Base-by-base conservation (phyloP, 1,140 invertebrate genomes). In the Sycobia sp. region DNA sequence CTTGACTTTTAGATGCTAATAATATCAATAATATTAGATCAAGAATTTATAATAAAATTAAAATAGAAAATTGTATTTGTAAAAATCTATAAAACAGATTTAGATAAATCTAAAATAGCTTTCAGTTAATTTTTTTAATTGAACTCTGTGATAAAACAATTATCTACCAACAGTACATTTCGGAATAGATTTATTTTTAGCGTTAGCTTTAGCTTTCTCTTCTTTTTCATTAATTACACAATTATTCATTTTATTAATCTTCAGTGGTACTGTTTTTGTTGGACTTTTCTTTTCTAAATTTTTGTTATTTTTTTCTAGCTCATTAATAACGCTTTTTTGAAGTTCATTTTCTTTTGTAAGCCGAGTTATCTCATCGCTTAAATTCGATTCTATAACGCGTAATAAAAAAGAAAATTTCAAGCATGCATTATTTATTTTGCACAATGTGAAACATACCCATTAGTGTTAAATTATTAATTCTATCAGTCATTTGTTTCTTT, bases 401-500 rank as follows among this genome's bases (percentile, higher is more conserved):
- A 41, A 39, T 29, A 20, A 16, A 2, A 61, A 57, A 27, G 29
- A 27, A 39, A n/a, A 36, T 25, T 53, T 56, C 14, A 53, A 13
- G 20, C 39, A 61, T 54, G 13, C 38, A 65, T 11, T 14, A 66
- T 59, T n/a, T 43, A 64, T 38, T 2, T 58, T 51, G n/a, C n/a
- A n/a, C n/a, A 27, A 50, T 36, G 32, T 34, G 56, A 50, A 25
- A 56, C 55, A 65, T 79, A 84, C 84, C 84, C 50, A 83, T 82
- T 20, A 81, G 62, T 22, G 77, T 82, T 64, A 83, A 73, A 67
- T 81, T 73, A 73, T 85, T 85, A 38, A 86, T 80, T 61, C 67
- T 76, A 67, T 84, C 76, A 3, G 73, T 81, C 66, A 84, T 73
- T 49, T 73, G 75, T 57, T 85, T 85, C 51, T 86, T 88, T 54